phyloP scores from a whole-genome alignment of 2,113 vertebrate species.

The Scytalopus superciliaris region DNA sequence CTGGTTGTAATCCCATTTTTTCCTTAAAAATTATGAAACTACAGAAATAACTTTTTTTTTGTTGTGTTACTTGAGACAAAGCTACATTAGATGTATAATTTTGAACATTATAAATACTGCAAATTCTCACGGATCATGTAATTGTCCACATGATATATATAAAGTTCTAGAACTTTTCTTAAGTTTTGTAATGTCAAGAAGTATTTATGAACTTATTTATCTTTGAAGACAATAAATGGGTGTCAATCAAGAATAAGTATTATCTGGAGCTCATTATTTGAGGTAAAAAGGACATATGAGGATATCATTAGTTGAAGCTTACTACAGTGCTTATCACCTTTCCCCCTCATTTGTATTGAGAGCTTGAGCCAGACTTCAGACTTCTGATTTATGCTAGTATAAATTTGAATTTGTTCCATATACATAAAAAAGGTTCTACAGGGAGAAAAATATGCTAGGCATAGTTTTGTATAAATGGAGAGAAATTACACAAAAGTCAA shows the following conservation, averaged over 20 bases:
- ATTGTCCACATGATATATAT: neutral
- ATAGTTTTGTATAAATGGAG: neutral
- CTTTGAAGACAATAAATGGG: neutral
- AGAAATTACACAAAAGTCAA: neutral
- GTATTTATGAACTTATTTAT: neutral
- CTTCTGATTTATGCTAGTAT: constrained; percentile 10
- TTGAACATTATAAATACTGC: neutral
- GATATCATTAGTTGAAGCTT: neutral
- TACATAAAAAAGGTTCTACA: neutral
- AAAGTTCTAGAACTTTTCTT: neutral
- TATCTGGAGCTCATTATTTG: neutral
- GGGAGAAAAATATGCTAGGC: neutral
- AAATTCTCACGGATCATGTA: neutral
- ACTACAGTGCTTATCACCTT: neutral
- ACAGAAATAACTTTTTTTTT: neutral
- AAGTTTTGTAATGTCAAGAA: neutral
- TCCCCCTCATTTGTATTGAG: neutral
- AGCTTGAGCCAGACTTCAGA: neutral
- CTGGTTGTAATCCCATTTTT: neutral
- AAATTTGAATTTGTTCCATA: neutral
- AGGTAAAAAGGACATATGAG: neutral
- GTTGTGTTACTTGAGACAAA: no score
- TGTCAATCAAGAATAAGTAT: neutral
- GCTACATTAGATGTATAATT: neutral
- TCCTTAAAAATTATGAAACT: neutral